Base-by-base conservation (phyloP, 2,113 vertebrate genomes). In the Hyla sarda region DNA sequence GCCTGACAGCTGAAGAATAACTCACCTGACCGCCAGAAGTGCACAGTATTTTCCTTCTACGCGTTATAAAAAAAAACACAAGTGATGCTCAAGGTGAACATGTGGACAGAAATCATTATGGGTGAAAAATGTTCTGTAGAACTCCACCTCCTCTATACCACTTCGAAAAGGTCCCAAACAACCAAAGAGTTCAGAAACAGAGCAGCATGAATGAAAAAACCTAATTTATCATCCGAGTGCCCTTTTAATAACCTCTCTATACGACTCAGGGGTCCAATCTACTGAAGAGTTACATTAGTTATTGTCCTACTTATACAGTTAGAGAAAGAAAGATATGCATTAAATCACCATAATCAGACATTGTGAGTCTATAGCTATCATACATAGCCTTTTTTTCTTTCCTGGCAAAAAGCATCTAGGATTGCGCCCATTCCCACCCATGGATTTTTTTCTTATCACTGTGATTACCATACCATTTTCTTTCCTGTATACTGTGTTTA, bases 181-280 rank as follows among this genome's bases (percentile, higher is more conserved):
- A 34, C 41, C 54, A 48, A 65, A 16, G 17, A 65, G 37, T 65
- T 65, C 25, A 47, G 52, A 73, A 84, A 65, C n/a, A 84, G 25
- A 84, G 19, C 71, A 45, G 54, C 73, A 60, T 47, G 83, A 50
- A 77, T 47, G 71, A 34, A 84, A 65, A 60, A 84, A 77, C 2
- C 83, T 65, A 32, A 84, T 84, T 47, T 76, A 84, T 84, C 83
- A 84, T 84, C 83, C 54, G 50, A n/a, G 25, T 84, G 72, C 72
- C 83, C 83, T 84, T 76, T 84, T 84, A 84, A 76, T 84, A 84
- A 84, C 83, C 83, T 76, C 56, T 48, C 14, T 77, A 84, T 76
- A 50, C 71, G 19, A 74, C 82, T 71, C 54, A 37, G 82, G 71
- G 71, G 71, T 75, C 52, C 82, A 84, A 84, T 84, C 71, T 75